Conservation (phyloP, 2,888 invertebrate genomes). For the Perdita meconis region DNA sequence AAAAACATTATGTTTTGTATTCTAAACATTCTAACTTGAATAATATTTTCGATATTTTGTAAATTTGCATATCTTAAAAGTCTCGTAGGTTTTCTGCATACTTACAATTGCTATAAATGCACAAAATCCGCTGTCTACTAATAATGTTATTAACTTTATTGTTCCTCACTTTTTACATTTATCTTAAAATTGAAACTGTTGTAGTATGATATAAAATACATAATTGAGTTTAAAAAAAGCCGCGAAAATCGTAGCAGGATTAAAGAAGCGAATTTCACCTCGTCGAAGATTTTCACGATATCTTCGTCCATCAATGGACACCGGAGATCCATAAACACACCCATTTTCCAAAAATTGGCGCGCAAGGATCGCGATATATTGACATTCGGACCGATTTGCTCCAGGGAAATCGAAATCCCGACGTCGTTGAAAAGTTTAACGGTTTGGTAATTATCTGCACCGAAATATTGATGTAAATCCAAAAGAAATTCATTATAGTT, state of each 20-base stretch:
- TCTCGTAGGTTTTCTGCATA: no score
- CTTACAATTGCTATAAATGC: no score
- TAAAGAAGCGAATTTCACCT: constrained; percentile 34
- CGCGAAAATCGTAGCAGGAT: no score
- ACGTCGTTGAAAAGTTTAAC: constrained; percentile 62
- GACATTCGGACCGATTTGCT: constrained; percentile 44
- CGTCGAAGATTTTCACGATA: constrained; percentile 31
- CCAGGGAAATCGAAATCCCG: constrained; percentile 64
- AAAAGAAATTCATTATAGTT: neutral
- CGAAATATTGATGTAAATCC: neutral
- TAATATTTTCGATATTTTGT: no score
- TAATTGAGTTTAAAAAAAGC: no score
- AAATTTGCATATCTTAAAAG: no score
- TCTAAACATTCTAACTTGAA: no score
- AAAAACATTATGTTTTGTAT: no score
- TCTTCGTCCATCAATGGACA: constrained; percentile 52
- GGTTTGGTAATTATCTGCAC: constrained; percentile 63
- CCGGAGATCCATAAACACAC: constrained; percentile 72
- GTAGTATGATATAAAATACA: neutral
- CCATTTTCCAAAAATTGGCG: constrained; percentile 61
- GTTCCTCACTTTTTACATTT: no score
- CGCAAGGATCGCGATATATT: constrained; percentile 56
- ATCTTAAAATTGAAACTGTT: no score
- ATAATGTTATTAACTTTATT: no score
- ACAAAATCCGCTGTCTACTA: no score